A percentile compares a stretch with the other conserved stretches of the same genome.
Conservation (phyloP, 2,113 vertebrate genomes). For the Colossoma macropomum region DNA sequence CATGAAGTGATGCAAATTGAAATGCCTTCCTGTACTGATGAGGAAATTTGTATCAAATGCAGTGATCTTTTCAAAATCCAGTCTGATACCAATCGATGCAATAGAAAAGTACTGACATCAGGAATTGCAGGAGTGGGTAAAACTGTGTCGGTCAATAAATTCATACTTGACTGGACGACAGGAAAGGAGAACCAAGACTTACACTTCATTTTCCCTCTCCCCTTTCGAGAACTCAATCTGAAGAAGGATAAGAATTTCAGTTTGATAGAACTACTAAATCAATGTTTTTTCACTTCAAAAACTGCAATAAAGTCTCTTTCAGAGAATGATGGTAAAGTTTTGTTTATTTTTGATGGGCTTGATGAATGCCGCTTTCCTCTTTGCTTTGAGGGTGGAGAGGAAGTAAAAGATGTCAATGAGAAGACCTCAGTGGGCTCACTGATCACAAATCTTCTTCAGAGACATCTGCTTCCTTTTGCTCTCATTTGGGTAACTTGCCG, state of each 20-base stretch:
- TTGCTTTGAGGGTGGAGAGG: not conserved
- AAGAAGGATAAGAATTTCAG: not conserved
- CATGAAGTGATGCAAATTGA: not conserved
- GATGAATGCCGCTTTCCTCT: constrained; percentile 8
- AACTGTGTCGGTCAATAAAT: not conserved
- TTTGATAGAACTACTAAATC: not conserved
- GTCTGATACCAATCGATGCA: not conserved
- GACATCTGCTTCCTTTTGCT: not conserved
- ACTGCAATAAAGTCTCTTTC: not conserved
- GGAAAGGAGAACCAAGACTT: not conserved
- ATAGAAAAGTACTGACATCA: not conserved
- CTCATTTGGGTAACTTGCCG: not conserved
- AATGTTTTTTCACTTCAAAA: not conserved
- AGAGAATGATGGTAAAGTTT: not conserved
- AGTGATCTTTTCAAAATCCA: not conserved
- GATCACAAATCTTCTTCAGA: not conserved
- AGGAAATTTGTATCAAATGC: not conserved
- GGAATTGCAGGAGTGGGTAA: constrained; percentile 11
- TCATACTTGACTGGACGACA: not conserved
- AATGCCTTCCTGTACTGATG: not conserved
- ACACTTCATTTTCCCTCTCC: not conserved
- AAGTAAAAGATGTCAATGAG: not conserved
- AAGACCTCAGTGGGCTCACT: not conserved
- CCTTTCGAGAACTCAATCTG: not conserved
- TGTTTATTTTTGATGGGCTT: constrained; percentile 1